A percentile compares a stretch with the other conserved stretches of the same genome.
Conservation (phyloP, 2,113 vertebrate species). For the Pithys albifrons region DNA sequence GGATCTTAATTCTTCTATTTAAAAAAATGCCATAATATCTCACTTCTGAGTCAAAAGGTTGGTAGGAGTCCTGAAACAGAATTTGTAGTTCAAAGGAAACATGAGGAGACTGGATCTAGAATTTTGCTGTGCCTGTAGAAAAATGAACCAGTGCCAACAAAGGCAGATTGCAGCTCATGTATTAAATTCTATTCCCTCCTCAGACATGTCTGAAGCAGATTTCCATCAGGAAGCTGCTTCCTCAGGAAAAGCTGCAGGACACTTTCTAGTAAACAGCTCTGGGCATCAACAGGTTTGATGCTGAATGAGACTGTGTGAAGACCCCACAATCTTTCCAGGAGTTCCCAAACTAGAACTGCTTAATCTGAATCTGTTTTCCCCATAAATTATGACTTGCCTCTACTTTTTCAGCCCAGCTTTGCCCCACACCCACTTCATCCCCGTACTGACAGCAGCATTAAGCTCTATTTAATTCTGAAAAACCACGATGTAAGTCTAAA, state of each 20-base stretch:
- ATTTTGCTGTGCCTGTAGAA: background rate
- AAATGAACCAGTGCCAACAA: background rate
- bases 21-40: background rate
- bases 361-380: background rate
- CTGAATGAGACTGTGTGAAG: background rate
- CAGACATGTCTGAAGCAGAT: background rate
- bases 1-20: background rate
- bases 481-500: background rate
- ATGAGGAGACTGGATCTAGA: background rate
- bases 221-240: background rate
- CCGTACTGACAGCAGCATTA: background rate
- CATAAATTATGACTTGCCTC: fast-evolving
- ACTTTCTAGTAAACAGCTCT: background rate
- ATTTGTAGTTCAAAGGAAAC: background rate
- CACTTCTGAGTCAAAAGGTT: background rate
- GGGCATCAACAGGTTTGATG: background rate
- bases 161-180: background rate
- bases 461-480: background rate
- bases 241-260: background rate
- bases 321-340: background rate
- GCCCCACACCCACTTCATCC: background rate
- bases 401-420: background rate
- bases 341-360: background rate
- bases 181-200: background rate
- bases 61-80: background rate